Conservation (phyloP, 2,888 invertebrate genomes). For the Uloborus plumipes region DNA sequence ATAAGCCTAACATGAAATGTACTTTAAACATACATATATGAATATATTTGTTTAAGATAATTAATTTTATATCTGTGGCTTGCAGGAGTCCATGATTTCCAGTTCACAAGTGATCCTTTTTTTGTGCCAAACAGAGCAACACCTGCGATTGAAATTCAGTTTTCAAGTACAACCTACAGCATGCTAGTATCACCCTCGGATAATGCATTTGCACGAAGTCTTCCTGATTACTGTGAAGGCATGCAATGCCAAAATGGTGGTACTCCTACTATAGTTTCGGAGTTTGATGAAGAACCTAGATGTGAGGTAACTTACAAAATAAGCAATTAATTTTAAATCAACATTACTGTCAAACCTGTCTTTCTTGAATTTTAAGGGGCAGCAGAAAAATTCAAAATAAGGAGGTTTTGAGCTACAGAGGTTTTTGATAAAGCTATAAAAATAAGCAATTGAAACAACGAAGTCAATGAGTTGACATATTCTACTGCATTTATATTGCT, state of each 20-base stretch:
- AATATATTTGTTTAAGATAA: not conserved
- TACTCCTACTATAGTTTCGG: slow-evolving; percentile 17
- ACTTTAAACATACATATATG: too few relatives aligned
- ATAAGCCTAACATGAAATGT: too few relatives aligned
- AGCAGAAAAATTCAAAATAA: too few relatives aligned
- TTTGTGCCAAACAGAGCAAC: slow-evolving; percentile 34
- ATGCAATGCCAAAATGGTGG: slow-evolving; percentile 63
- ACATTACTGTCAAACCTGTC: too few relatives aligned
- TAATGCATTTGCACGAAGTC: slow-evolving; percentile 14
- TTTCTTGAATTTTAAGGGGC: too few relatives aligned
- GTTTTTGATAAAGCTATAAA: too few relatives aligned
- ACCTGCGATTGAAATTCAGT: slow-evolving; percentile 10
- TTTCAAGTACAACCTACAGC: slow-evolving; percentile 32
- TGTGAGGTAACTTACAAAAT: slow-evolving; percentile 18
- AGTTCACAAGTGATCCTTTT: not conserved
- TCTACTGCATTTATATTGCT: too few relatives aligned
- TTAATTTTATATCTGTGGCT: not conserved
- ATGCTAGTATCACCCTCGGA: slow-evolving; percentile 31
- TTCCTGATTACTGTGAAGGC: slow-evolving; percentile 45
- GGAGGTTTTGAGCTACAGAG: too few relatives aligned
- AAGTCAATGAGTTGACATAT: too few relatives aligned
- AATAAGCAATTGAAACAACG: too few relatives aligned
- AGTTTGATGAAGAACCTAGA: slow-evolving; percentile 6
- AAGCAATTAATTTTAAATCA: too few relatives aligned
- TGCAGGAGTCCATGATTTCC: not conserved